These are phyloP conservation scores for Trachelus troglodyta DNA, from an alignment of 2,888 invertebrate genomes.

Conservation along the genomic window DNA sequence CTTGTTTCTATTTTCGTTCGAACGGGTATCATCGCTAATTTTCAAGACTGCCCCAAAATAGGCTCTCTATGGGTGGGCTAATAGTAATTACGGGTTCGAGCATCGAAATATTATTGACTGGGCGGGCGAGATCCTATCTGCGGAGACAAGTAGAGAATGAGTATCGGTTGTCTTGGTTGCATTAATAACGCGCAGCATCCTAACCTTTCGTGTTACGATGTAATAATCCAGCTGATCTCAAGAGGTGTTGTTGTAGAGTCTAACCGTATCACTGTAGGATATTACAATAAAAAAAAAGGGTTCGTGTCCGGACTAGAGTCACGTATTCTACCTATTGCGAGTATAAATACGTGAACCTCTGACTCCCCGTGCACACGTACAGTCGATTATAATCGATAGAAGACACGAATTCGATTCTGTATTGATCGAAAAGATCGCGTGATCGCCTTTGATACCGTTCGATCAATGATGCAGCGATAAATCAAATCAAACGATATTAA, in stretches of 20 bases:
- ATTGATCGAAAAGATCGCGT: neutral
- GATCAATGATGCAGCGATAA: neutral
- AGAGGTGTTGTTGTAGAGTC: neutral
- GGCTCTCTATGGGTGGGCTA: slow-evolving; percentile 60
- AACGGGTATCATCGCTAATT: slow-evolving; percentile 5
- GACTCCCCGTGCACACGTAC: neutral
- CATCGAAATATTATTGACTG: slow-evolving; percentile 58
- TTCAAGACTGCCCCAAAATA: neutral
- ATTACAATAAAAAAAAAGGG: neutral
- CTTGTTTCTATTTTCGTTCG: slow-evolving; percentile 35
- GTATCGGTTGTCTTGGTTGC: slow-evolving; percentile 40
- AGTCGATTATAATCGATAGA: neutral
- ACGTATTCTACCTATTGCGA: neutral
- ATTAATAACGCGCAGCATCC: slow-evolving; percentile 43
- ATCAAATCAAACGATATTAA: neutral
- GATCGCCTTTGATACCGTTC: neutral
- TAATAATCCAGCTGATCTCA: slow-evolving; percentile 30
- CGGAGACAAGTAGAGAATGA: slow-evolving; percentile 42
- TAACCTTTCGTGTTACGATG: slow-evolving; percentile 6
- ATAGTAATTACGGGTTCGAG: slow-evolving; percentile 58
- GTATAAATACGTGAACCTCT: neutral
- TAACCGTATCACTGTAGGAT: neutral
- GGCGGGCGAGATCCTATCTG: slow-evolving; percentile 58
- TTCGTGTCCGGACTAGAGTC: neutral
- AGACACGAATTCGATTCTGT: neutral